These are phyloP conservation scores for Drosophila chauvacae DNA, from an alignment of 1,140 invertebrate species.

Conservation along the genomic window DNA sequence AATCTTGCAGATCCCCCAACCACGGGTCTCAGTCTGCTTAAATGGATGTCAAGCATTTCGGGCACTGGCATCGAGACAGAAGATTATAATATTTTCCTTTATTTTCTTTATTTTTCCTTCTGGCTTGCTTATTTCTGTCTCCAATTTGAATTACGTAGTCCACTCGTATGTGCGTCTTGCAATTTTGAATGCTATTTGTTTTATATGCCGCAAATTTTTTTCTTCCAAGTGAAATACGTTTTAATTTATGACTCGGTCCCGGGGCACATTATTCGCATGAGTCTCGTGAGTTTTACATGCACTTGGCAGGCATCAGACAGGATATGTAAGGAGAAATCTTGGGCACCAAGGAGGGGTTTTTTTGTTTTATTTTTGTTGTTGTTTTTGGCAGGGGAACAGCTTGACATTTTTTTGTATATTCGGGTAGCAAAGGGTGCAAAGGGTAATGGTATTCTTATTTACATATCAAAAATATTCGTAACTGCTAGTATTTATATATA, in stretches of 20 bases:
- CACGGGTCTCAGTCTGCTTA: slow-evolving; percentile 48
- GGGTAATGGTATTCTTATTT: too few species aligned
- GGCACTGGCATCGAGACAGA: slow-evolving; percentile 46
- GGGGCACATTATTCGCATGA: slow-evolving; percentile 62
- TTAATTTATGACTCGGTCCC: slow-evolving; percentile 72
- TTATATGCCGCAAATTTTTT: slow-evolving; percentile 76
- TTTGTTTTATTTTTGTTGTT: background rate
- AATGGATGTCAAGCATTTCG: slow-evolving; percentile 65
- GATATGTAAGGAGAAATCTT: slow-evolving; percentile 32
- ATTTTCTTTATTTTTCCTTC: background rate
- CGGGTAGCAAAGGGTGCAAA: background rate
- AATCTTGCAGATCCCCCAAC: slow-evolving; percentile 37
- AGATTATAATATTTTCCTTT: slow-evolving; percentile 39
- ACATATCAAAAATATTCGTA: too few species aligned
- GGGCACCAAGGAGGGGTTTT: slow-evolving; percentile 1
- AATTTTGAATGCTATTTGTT: slow-evolving; percentile 81
- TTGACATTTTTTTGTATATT: background rate
- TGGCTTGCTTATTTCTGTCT: slow-evolving; percentile 68
- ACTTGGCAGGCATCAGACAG: slow-evolving; percentile 68
- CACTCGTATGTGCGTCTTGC: slow-evolving; percentile 62
- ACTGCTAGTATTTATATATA: too few species aligned
- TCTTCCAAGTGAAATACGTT: slow-evolving; percentile 81
- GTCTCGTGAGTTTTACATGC: slow-evolving; percentile 72
- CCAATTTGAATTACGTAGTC: slow-evolving; percentile 72
- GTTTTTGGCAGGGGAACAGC: slow-evolving; percentile 7